Evolutionary conservation across 2,113 vertebrate genomes (phyloP).

Genomic region (Microcebus murinus): DNA sequence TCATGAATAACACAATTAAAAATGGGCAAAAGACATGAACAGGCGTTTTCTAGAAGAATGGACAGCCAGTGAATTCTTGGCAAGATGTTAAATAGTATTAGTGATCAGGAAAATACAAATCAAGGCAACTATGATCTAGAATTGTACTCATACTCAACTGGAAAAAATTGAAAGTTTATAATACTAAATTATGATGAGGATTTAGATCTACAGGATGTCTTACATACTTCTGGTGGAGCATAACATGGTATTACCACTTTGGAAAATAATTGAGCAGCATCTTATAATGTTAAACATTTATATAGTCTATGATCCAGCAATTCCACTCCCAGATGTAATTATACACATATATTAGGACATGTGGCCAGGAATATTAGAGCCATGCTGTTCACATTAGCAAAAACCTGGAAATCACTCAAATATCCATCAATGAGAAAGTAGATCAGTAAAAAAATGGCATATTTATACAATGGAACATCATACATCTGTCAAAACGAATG

Average conservation of each 20-base stretch:
- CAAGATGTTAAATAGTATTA: background rate
- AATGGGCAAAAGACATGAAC: background rate
- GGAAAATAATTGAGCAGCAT: background rate
- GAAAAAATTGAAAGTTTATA: background rate
- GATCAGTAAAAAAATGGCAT: background rate
- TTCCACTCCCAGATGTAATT: background rate
- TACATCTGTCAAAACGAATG: background rate
- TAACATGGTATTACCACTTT: background rate
- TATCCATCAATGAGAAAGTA: background rate
- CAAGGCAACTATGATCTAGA: background rate
- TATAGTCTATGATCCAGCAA: background rate
- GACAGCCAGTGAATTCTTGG: background rate
- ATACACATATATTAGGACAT: background rate
- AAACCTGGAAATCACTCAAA: conserved; percentile 12
- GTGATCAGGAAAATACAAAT: conserved; percentile 30
- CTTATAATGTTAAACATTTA: conserved; percentile 23
- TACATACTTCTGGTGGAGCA: background rate
- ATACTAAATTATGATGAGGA: background rate
- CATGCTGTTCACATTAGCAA: background rate
- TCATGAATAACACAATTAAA: background rate
- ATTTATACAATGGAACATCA: background rate
- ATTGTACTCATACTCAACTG: background rate
- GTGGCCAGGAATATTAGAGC: background rate
- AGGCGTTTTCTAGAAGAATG: background rate
- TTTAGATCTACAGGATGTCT: background rate